Evolutionary conservation across 2,888 invertebrate species (phyloP), one percentile per base, ranked within the genome.

Genomic region (Melieria picta): DNA sequence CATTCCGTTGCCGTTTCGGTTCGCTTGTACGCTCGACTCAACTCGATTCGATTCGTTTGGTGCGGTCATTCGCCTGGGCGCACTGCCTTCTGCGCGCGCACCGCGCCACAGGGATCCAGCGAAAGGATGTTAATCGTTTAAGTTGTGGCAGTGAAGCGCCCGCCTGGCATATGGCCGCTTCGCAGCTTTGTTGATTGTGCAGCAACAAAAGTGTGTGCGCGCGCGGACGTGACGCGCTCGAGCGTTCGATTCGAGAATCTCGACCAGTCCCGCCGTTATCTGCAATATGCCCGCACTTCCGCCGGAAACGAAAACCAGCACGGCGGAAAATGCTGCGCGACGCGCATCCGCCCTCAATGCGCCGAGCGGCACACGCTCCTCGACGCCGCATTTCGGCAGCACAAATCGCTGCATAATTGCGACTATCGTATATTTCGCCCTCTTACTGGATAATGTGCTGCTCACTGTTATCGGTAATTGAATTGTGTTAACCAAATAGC

Each of bases 371-470:
- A 72, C 65, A 57, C 62, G 66, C 30, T 74, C 77, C 48, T 79
- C 79, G 4, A 72, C 76, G 3, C 76, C 77, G 43, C 75, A 78
- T 57, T 73, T 74, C 11, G 77, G 77, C 64, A 72, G 75, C 67
- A 74, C 78, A 72, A 85, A 79, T 76, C 83, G 86, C 46, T 81
- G 80, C 65, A 73, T 81, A 61, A 85, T 87, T 65, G 90, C 91
- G 70, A 77, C 88, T 43, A 88, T 91, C 73, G 91, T 94, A 67
- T 94, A 94, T 84, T 85, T 93, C 74, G 92, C 94, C 2, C 90
- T 94, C 83, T 90, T 94, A 80, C 87, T 94, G 84, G 96, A 97
- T 88, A 97, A 96, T 87, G 91, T 96, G 75, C 89, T 97, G 42
- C 89, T 96, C 62, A 96, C 96, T 50, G 94, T 95, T 52, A 92